These are phyloP conservation scores for Xylocampa areola DNA, from an alignment of 2,888 invertebrate genomes.

Conservation along the genomic window DNA sequence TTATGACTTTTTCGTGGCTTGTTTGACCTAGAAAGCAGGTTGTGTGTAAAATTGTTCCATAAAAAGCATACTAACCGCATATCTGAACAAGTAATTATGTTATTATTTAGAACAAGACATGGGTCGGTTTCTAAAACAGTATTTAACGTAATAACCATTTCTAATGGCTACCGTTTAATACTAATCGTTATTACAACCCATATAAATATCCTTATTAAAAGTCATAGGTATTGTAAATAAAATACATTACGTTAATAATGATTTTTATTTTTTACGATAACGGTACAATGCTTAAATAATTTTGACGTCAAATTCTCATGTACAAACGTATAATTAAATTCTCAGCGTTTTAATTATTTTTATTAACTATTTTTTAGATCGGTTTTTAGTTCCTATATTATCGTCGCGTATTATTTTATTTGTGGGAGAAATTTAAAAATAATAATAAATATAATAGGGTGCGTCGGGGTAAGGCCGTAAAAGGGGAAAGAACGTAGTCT, in stretches of 20 bases:
- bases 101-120: constrained; percentile 20
- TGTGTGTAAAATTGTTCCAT: constrained; percentile 40
- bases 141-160: constrained; percentile 26
- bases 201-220: neutral
- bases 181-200: constrained; percentile 4
- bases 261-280: neutral
- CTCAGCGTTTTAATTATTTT: neutral
- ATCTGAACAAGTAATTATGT: constrained; percentile 19
- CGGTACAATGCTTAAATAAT: neutral
- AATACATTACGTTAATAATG: neutral
- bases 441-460: no score
- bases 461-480: no score
- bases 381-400: neutral
- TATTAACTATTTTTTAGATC: neutral
- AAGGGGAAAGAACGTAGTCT: no score
- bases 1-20: constrained; percentile 48
- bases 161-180: constrained; percentile 7
- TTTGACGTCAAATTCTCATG: neutral
- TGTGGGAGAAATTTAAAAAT: no score
- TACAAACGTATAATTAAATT: neutral
- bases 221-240: neutral
- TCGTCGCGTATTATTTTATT: neutral
- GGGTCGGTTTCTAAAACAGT: constrained; percentile 30
- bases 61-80: constrained; percentile 33
- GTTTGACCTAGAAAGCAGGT: constrained; percentile 61